A percentile compares a stretch with the other conserved stretches of the same genome.
These are phyloP conservation scores for Caloenas nicobarica DNA, from an alignment of 2,113 vertebrate genomes.

Conservation along the genomic window DNA sequence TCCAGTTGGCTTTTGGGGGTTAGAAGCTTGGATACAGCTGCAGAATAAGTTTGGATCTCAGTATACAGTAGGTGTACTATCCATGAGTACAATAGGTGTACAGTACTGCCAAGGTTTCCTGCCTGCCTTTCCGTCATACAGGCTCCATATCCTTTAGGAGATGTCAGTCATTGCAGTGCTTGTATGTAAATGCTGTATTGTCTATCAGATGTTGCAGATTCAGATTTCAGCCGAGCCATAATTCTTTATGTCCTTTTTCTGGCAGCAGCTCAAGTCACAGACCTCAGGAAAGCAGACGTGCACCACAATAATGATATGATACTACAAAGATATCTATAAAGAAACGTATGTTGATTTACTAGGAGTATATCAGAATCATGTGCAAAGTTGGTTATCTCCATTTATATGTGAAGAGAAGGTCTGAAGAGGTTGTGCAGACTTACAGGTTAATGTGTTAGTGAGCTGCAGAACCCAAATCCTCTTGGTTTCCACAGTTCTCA, in stretches of 20 bases:
- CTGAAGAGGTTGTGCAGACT: neutral
- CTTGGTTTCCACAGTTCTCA: neutral
- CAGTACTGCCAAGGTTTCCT: conserved; percentile 29
- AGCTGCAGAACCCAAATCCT: neutral
- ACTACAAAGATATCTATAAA: neutral
- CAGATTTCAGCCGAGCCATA: neutral
- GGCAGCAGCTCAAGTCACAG: neutral
- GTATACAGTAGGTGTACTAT: conserved; percentile 45
- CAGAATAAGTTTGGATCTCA: conserved; percentile 38
- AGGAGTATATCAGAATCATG: neutral
- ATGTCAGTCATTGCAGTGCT: neutral
- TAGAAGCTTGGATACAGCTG: conserved; percentile 45
- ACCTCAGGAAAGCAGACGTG: neutral
- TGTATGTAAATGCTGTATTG: neutral
- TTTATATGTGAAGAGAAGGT: neutral
- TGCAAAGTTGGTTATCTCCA: neutral
- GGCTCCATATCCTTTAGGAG: neutral
- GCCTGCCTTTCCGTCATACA: neutral
- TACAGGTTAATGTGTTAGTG: neutral
- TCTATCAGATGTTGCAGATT: neutral
- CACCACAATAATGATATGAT: neutral
- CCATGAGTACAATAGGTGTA: conserved; percentile 30
- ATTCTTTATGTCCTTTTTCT: neutral
- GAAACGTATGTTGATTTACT: neutral
- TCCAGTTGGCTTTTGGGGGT: conserved; percentile 12